Base-by-base conservation (phyloP, 2,113 vertebrate genomes). In the Peromyscus maniculatus region DNA sequence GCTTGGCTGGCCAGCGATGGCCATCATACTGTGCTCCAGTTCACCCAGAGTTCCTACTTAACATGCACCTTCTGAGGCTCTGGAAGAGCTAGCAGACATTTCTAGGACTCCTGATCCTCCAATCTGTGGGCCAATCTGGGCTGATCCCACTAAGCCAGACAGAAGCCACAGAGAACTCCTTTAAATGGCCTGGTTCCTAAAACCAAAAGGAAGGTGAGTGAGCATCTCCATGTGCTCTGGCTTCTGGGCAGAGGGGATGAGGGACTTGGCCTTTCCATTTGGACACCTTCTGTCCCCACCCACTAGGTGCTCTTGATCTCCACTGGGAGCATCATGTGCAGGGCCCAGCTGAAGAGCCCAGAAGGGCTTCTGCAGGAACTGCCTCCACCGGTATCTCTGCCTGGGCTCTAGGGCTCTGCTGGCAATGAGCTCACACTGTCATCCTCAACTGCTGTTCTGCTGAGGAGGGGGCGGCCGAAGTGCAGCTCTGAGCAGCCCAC, bases 161-260 rank as follows among this genome's bases (percentile, higher is more conserved):
- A 74, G 69, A 87, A 66, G 98, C 97, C 94, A 4, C 79, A 90
- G 66, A 96, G 62, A 62, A 97, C 95, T 93, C 93, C 98, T 97
- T 62, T 98, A 98, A 95, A 98, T 91, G 93, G 96, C 46, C 5
- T 94, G 96, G 97, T 75, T 98, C 98, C 98, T 98, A 98, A 98
- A 98, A 98, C 91, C 98, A 97, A 99, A 98, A 98, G 97, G 98
- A 97, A 96, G 97, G 89, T 43, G 67, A 7, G 96, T 97, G 93
- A 98, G 95, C 6, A 33, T 92, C 46, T 43, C 7, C n/a, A 77
- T 0, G 0, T 0, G 16, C 1, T 39, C 39, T 22, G 33, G 24
- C 2, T 26, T 83, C 66, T 26, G 43, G 52, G 6, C 1, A 8
- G 0, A 62, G 33, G 64, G 31, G 43, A 0, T 15, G 12, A 4